Conservation (phyloP, 1,140 invertebrate genomes). For the Choristoneura fumiferana region DNA sequence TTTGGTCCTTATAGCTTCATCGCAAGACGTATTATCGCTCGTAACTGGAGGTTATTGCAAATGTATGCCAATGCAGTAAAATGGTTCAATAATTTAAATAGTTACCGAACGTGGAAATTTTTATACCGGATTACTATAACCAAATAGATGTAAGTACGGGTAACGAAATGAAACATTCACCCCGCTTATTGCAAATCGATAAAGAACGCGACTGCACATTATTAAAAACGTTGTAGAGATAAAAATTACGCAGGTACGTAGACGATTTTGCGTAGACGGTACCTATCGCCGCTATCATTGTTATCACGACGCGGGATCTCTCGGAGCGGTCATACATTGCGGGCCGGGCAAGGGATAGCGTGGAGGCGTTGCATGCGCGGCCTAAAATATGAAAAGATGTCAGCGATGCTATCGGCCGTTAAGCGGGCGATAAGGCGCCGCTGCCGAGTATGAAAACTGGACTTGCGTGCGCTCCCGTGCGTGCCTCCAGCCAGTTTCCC, state of each 20-base stretch:
- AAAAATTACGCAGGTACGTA: no score
- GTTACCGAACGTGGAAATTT: no score
- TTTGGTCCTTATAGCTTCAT: conserved; percentile 30
- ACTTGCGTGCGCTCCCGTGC: conserved; percentile 58
- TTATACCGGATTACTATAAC: no score
- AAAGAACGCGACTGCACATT: no score
- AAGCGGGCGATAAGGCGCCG: conserved; percentile 11
- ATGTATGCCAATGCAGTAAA: conserved; percentile 22
- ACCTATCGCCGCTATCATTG: no score
- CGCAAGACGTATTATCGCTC: conserved; percentile 31
- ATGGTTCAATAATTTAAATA: not conserved
- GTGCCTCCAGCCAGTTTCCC: conserved; percentile 56
- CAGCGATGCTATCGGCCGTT: conserved; percentile 8
- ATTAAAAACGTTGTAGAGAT: no score
- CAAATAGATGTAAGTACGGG: no score
- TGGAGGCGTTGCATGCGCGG: conserved; percentile 19
- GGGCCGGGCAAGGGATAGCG: conserved; percentile 20
- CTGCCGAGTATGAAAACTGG: conserved; percentile 35
- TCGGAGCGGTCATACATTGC: conserved; percentile 6
- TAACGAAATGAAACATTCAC: no score
- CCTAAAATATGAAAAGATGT: conserved; percentile 18
- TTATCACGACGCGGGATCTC: no score
- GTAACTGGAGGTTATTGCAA: conserved; percentile 25
- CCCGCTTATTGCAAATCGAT: no score
- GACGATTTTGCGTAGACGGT: no score